A percentile compares a stretch with the other conserved stretches of the same genome.
These are phyloP conservation scores for Hyles lineata DNA, from an alignment of 2,888 invertebrate species.

Conservation along the genomic window DNA sequence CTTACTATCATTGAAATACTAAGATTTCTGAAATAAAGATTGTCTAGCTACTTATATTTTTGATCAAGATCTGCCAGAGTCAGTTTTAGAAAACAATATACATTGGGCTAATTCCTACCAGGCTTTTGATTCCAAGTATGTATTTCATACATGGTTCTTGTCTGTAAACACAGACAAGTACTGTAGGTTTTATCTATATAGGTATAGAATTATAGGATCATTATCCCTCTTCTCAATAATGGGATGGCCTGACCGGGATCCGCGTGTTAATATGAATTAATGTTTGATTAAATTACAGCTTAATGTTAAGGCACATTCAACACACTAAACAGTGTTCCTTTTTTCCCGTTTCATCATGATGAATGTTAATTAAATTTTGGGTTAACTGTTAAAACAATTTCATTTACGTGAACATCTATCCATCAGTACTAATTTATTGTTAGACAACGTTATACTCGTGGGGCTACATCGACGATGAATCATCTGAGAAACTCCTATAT, in stretches of 20 bases:
- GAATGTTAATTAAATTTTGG: slow-evolving; percentile 38
- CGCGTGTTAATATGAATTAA: not conserved
- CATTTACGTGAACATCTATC: slow-evolving; percentile 48
- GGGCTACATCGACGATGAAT: slow-evolving; percentile 43
- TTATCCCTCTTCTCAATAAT: not conserved
- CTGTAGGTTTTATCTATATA: not conserved
- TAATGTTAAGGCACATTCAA: slow-evolving; percentile 5
- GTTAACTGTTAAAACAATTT: slow-evolving; percentile 39
- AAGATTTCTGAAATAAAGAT: no score
- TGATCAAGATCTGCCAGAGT: no score
- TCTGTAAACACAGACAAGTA: no score
- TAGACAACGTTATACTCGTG: slow-evolving; percentile 43
- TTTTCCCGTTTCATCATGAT: slow-evolving; percentile 36
- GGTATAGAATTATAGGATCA: not conserved
- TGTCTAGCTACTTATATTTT: no score
- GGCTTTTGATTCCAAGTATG: no score
- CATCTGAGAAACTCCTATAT: slow-evolving; percentile 30
- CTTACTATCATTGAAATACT: not conserved
- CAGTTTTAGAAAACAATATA: no score
- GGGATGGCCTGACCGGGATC: not conserved
- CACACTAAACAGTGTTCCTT: slow-evolving; percentile 14
- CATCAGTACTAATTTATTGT: slow-evolving; percentile 53
- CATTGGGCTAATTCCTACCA: no score
- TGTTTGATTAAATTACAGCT: not conserved
- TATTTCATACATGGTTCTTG: no score